Percentiles rank a stretch among this genome's conserved stretches.
Conservation (phyloP, 2,113 vertebrate species). For the Brienomyrus brachyistius region DNA sequence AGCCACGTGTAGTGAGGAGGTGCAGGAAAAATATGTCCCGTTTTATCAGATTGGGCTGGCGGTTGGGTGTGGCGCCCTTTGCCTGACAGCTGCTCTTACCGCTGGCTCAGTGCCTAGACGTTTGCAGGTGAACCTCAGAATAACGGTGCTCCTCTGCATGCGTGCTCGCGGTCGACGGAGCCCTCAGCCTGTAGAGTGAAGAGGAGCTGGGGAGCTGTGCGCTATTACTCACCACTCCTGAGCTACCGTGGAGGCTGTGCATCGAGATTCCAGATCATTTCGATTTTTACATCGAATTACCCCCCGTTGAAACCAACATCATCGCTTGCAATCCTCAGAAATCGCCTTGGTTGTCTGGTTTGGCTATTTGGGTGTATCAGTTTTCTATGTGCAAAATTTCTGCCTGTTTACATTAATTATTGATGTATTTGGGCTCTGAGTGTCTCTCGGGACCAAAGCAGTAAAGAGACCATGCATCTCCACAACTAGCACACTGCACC, state of each 20-base stretch:
- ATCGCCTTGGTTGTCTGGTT: not conserved
- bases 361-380: not conserved
- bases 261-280: not conserved
- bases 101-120: not conserved
- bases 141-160: not conserved
- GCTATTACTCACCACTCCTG: not conserved
- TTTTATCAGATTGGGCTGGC: not conserved
- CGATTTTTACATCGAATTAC: not conserved
- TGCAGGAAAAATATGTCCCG: not conserved
- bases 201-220: not conserved
- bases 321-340: not conserved
- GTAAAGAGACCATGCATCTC: not conserved
- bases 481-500: not conserved
- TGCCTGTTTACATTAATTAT: not conserved
- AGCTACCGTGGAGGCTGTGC: not conserved
- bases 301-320: not conserved
- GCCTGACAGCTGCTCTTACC: not conserved
- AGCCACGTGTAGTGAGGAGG: not conserved
- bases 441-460: not conserved
- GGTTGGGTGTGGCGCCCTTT: not conserved
- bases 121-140: not conserved
- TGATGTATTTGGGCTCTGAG: not conserved
- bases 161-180: not conserved
- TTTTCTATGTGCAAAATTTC: conserved; percentile 1
- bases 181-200: not conserved